Base-by-base conservation (phyloP, 2,113 vertebrate species). In the Gasterosteus nipponicus region DNA sequence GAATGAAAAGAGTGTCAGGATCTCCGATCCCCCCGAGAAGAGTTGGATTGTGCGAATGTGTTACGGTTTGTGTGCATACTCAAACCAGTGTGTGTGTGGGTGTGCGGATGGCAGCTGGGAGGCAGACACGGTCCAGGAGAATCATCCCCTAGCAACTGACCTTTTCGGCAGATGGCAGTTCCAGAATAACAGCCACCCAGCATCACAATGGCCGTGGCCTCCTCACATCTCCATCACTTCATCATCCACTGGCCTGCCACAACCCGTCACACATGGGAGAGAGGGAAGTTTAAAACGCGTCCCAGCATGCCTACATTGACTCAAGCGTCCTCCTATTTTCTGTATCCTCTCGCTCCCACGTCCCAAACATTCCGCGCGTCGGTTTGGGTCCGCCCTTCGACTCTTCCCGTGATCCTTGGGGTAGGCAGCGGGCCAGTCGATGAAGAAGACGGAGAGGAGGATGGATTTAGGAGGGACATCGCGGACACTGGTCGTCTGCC, bases 151-250 rank as follows among this genome's bases (percentile, higher is more conserved):
- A 92, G 92, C 92, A 92, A 91, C 90, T 94, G 93, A 93, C 93
- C 94, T 93, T 93, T 91, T 91, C 79, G 90, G 91, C 94, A 94
- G 94, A 94, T 94, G 94, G 94, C 88, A 89, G 89, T 91, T 94
- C 89, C 87, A 87, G 87, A 92, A 90, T 81, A 92, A 91, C 91
- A 94, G 91, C 90, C 91, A 91, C 86, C 89, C 86, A 87, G 85
- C 88, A 88, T 92, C 91, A 94, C 94, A 94, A 94, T 91, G 89
- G 87, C 79, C 56, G 29, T 86, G 87, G 90, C 90, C 92, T 93
- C 89, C 87, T 91, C 93, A 93, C 93, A 94, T 93, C 94, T 94
- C 92, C 93, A 94, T 94, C 92, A 91, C 90, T 90, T 91, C 85
- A 91, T 93, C 87, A 82, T 90, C 86, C 71, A 79, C 72, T 65